Evolutionary conservation across 2,888 invertebrate genomes (phyloP).

Genomic region (Ptycholaimellus sp.): DNA sequence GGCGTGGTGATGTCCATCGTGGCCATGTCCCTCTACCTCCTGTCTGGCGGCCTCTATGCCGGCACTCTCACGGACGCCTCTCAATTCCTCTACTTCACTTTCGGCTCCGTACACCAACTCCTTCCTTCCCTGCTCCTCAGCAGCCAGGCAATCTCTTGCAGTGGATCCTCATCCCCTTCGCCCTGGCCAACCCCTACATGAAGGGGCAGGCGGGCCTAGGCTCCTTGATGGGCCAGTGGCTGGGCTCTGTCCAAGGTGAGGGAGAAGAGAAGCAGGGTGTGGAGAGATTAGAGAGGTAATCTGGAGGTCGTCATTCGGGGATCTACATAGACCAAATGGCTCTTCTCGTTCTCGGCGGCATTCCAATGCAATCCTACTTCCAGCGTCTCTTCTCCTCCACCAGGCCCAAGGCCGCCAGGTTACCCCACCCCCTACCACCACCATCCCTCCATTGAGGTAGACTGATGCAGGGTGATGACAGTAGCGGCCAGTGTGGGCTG

Average conservation of each 20-base stretch:
- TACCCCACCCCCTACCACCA: no score
- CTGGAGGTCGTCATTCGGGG: neutral
- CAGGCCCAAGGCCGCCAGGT: constrained; percentile 15
- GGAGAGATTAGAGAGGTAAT: no score
- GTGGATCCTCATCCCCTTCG: neutral
- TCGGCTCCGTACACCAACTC: neutral
- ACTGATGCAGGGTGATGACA: constrained; percentile 17
- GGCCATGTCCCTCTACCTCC: neutral
- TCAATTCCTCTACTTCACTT: neutral
- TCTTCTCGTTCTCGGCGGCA: constrained; percentile 2
- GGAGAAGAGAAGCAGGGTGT: no score
- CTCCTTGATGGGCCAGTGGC: neutral
- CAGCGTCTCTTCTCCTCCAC: constrained; percentile 23
- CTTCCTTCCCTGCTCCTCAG: neutral
- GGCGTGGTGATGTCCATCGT: neutral
- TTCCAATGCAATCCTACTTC: constrained; percentile 16
- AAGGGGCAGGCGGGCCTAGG: neutral
- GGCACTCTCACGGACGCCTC: constrained; percentile 2
- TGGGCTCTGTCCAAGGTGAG: no score
- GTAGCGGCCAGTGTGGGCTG: constrained; percentile 17
- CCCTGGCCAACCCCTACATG: neutral
- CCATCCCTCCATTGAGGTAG: no score
- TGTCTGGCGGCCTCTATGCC: constrained; percentile 1
- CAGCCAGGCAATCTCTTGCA: neutral
- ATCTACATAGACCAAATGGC: constrained; percentile 1